Conservation (phyloP, 2,113 vertebrate species). For the Grammomys dolichurus region DNA sequence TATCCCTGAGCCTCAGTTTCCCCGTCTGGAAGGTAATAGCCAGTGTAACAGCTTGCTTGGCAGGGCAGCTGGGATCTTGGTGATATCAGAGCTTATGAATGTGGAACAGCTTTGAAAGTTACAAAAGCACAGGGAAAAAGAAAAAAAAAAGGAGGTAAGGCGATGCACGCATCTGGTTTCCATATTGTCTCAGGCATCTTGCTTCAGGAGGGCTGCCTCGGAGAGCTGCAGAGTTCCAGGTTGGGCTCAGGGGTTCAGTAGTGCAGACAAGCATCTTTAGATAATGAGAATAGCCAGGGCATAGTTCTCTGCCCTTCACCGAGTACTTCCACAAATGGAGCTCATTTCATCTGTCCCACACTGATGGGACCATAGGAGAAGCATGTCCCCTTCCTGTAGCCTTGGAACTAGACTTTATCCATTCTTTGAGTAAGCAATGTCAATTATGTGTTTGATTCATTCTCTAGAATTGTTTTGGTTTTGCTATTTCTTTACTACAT, state of each 20-base stretch:
- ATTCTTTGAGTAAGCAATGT: not conserved
- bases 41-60: not conserved
- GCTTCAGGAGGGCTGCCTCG: slow-evolving; percentile 27
- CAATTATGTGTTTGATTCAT: not conserved
- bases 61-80: slow-evolving; percentile 52
- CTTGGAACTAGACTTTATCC: rapidly evolving
- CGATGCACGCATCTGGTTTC: slow-evolving; percentile 74
- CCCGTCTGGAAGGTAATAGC: slow-evolving; percentile 31
- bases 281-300: slow-evolving; percentile 72
- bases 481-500: not conserved
- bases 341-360: not conserved
- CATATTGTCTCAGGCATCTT: slow-evolving; percentile 75
- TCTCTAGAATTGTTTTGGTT: not conserved
- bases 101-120: slow-evolving; percentile 74
- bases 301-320: not conserved
- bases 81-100: slow-evolving; percentile 77
- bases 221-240: slow-evolving; percentile 52
- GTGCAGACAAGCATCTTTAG: slow-evolving; percentile 63
- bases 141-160: not conserved
- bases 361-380: not conserved
- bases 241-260: slow-evolving; percentile 58
- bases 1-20: slow-evolving; percentile 72
- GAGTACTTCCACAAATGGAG: not conserved
- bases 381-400: rapidly evolving
- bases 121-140: slow-evolving; percentile 49